Conservation (phyloP, 2,113 vertebrate species). For the Sceloporus undulatus region DNA sequence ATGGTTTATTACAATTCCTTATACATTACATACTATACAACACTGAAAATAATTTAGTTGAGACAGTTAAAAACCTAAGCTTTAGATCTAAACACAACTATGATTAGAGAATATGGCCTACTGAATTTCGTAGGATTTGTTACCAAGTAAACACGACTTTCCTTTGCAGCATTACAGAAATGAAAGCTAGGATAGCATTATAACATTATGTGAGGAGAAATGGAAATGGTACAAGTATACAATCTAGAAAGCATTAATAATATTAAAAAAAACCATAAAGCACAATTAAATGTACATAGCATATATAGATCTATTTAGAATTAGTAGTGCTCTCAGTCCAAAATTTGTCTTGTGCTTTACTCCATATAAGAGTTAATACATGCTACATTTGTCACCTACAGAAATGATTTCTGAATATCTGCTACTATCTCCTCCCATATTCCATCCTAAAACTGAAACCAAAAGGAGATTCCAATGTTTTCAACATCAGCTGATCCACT, state of each 20-base stretch:
- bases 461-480: not conserved
- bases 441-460: not conserved
- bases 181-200: constrained; percentile 4
- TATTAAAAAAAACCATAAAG: accelerated
- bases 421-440: not conserved
- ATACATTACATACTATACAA: not conserved
- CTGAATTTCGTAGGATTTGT: not conserved
- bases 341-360: not conserved
- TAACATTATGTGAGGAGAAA: constrained; percentile 29
- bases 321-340: not conserved
- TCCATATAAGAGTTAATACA: not conserved
- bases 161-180: not conserved
- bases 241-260: not conserved
- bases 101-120: not conserved
- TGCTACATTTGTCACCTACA: not conserved
- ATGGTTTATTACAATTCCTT: constrained; percentile 32
- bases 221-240: not conserved
- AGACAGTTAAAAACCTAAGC: not conserved
- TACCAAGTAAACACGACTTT: not conserved
- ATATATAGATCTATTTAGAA: accelerated
- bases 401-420: not conserved
- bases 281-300: accelerated
- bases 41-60: constrained; percentile 9
- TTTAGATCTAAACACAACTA: not conserved
- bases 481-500: not conserved